These are phyloP conservation scores for Ceraclea dissimilis DNA, from an alignment of 2,888 invertebrate genomes.

Conservation along the genomic window DNA sequence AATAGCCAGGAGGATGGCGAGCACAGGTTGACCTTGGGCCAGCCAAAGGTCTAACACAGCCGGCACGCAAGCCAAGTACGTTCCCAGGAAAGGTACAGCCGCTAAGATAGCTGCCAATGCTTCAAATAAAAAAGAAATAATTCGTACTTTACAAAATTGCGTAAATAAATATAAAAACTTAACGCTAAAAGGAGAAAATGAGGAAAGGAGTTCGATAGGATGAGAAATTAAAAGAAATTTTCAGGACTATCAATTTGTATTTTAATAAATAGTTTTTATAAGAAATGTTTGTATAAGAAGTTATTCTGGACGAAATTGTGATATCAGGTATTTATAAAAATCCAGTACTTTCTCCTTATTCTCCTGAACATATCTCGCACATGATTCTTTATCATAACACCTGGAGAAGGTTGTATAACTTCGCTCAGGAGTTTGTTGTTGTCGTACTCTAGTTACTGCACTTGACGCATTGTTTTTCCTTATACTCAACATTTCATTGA, in stretches of 20 bases:
- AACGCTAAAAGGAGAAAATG: background rate
- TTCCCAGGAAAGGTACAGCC: conserved; percentile 92
- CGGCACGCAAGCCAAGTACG: conserved; percentile 92
- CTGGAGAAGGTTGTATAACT: background rate
- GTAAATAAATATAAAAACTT: background rate
- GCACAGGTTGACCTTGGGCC: conserved; percentile 74
- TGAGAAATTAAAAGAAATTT: background rate
- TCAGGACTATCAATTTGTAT: no score
- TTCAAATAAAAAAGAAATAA: conserved; percentile 28
- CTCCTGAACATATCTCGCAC: conserved; percentile 37
- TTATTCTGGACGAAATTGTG: conserved; percentile 32
- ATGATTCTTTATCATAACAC: conserved; percentile 21
- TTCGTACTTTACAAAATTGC: background rate
- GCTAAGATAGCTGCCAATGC: conserved; percentile 88
- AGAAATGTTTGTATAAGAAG: background rate
- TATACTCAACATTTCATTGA: conserved; percentile 12
- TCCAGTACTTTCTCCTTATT: conserved; percentile 44
- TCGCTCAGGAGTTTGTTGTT: background rate
- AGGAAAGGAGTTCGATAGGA: background rate
- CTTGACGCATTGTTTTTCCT: conserved; percentile 7
- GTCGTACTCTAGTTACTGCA: background rate
- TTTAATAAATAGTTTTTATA: no score
- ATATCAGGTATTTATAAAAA: conserved; percentile 46
- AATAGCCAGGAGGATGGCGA: conserved; percentile 72
- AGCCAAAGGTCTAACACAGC: conserved; percentile 94